phyloP scores from a whole-genome alignment of 2,797 vertebrate genomes.

The Malacoctenus gilli region DNA sequence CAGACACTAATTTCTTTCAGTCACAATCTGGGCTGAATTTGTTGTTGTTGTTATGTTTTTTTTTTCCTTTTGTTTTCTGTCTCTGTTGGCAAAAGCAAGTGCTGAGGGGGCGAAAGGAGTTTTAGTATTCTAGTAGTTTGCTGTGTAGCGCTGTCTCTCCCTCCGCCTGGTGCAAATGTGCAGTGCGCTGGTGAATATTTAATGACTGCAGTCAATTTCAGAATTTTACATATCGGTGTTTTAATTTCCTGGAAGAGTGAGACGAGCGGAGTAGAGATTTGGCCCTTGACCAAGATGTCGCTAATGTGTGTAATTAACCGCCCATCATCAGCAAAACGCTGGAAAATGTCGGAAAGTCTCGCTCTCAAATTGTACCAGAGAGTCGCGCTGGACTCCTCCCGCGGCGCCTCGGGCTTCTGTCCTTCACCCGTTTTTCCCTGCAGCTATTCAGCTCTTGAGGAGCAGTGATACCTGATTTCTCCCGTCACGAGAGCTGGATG shows the following conservation, averaged over 20 bases:
- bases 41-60: slow-evolving; percentile 18
- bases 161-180: slow-evolving; percentile 49
- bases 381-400: slow-evolving; percentile 5
- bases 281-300: slow-evolving; percentile 36
- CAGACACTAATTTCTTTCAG: slow-evolving; percentile 20
- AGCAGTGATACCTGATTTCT: slow-evolving; percentile 32
- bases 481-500: slow-evolving; percentile 7
- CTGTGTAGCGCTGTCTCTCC: slow-evolving; percentile 43
- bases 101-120: slow-evolving; percentile 12
- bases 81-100: slow-evolving; percentile 25
- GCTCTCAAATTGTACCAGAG: slow-evolving; percentile 1
- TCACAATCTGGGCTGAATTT: slow-evolving; percentile 33
- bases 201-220: slow-evolving; percentile 71
- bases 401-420: slow-evolving; percentile 12
- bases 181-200: slow-evolving; percentile 75
- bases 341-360: slow-evolving; percentile 32
- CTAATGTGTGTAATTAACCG: slow-evolving; percentile 39
- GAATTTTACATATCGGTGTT: slow-evolving; percentile 62
- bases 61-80: slow-evolving; percentile 23
- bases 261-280: slow-evolving; percentile 37
- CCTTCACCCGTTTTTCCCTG: slow-evolving; percentile 29
- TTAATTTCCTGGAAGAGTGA: slow-evolving; percentile 66
- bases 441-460: slow-evolving; percentile 23
- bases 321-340: slow-evolving; percentile 27
- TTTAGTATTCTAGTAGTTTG: slow-evolving; percentile 66